These are phyloP conservation scores for Danionella dracula DNA, from an alignment of 2,797 vertebrate species.

Conservation along the genomic window DNA sequence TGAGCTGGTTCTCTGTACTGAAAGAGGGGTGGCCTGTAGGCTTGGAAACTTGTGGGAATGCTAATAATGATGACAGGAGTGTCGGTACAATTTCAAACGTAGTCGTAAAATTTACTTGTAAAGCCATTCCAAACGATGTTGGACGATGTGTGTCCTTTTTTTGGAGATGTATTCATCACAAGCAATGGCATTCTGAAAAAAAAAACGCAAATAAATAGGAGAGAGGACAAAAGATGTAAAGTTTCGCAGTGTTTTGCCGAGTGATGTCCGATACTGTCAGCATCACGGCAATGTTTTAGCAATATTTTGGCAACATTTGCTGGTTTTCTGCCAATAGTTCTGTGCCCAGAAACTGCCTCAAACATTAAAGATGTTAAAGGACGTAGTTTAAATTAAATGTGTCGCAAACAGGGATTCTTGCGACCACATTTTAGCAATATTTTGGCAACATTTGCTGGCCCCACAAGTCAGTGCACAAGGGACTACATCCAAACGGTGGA, in stretches of 20 bases:
- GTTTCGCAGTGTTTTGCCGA: constrained; percentile 40
- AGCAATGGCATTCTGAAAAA: constrained; percentile 2
- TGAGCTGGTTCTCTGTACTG: constrained; percentile 96
- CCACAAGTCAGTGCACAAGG: constrained; percentile 72
- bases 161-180: constrained; percentile 25
- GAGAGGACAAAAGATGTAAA: constrained; percentile 16
- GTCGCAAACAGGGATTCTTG: constrained; percentile 37
- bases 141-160: not conserved
- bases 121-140: constrained; percentile 37
- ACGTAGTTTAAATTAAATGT: constrained; percentile 45
- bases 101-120: constrained; percentile 49
- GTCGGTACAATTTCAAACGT: constrained; percentile 52
- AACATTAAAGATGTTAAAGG: constrained; percentile 43
- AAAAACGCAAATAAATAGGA: constrained; percentile 10
- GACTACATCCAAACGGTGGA: constrained; percentile 82
- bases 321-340: constrained; percentile 60
- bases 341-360: constrained; percentile 43
- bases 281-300: constrained; percentile 44
- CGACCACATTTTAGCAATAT: constrained; percentile 48
- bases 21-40: constrained; percentile 75
- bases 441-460: constrained; percentile 73
- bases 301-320: constrained; percentile 71
- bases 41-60: constrained; percentile 57
- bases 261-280: constrained; percentile 41
- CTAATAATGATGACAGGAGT: constrained; percentile 44